phyloP scores from a whole-genome alignment of 2,888 invertebrate species.

The Lapara coniferarum region DNA sequence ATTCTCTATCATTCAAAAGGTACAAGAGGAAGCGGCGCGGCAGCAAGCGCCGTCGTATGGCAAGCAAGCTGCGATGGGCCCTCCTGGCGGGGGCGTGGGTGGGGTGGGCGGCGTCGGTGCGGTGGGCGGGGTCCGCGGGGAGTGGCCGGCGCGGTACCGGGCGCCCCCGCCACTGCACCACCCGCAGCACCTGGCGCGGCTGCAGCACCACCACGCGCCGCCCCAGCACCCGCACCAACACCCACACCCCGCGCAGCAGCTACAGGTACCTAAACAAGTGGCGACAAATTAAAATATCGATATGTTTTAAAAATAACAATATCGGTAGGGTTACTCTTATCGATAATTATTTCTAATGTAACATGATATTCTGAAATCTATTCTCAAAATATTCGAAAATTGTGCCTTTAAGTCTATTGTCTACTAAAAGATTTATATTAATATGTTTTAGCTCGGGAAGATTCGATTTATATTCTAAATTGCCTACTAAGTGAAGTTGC shows the following conservation, averaged over 20 bases:
- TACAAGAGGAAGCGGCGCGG: constrained; percentile 95
- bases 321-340: too few relatives aligned
- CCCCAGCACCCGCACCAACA: constrained; percentile 69
- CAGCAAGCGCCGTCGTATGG: constrained; percentile 94
- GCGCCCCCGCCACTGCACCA: constrained; percentile 86
- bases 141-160: constrained; percentile 85
- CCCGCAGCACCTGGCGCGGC: constrained; percentile 60
- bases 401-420: too few relatives aligned
- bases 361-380: too few relatives aligned
- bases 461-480: too few relatives aligned
- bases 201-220: constrained; percentile 55
- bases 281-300: too few relatives aligned
- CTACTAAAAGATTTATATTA: too few relatives aligned
- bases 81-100: constrained; percentile 56
- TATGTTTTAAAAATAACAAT: neutral
- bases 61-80: constrained; percentile 85
- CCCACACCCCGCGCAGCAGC: constrained; percentile 64
- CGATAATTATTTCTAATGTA: too few relatives aligned
- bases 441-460: too few relatives aligned
- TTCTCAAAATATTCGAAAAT: too few relatives aligned
- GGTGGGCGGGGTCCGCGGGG: constrained; percentile 66
- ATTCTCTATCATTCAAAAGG: constrained; percentile 65
- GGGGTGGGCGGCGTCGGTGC: constrained; percentile 45
- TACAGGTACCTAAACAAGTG: constrained; percentile 38
- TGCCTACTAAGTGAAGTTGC: too few relatives aligned